A percentile compares a stretch with the other conserved stretches of the same genome.
These are phyloP conservation scores for Epistrophella euchroma DNA, from an alignment of 2,888 invertebrate genomes.

Conservation along the genomic window DNA sequence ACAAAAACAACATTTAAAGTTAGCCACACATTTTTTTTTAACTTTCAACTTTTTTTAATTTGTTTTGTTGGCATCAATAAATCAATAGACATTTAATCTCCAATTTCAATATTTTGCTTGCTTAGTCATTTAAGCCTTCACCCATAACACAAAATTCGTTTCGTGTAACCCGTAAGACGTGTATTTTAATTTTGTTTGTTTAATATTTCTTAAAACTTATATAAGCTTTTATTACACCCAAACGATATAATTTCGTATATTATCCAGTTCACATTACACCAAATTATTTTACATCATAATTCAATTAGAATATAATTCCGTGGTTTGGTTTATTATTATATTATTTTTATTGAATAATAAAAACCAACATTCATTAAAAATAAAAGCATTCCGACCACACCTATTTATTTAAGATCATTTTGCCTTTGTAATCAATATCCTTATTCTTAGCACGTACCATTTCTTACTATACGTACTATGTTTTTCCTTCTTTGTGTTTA, in stretches of 20 bases:
- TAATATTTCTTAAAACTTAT: not conserved
- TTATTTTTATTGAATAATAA: not conserved
- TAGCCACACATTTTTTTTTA: no score
- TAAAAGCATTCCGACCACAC: slow-evolving; percentile 33
- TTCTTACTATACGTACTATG: not conserved
- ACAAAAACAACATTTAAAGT: no score
- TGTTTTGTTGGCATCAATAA: no score
- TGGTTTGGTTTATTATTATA: not conserved
- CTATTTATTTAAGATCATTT: slow-evolving; percentile 27
- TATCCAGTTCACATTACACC: not conserved
- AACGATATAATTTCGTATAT: not conserved
- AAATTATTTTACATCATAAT: slow-evolving; percentile 23
- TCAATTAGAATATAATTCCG: slow-evolving; percentile 20
- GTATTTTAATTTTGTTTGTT: not conserved
- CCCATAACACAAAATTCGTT: no score
- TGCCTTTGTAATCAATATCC: slow-evolving; percentile 16
- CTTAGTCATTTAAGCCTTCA: no score
- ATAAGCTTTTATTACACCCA: not conserved
- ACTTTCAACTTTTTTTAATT: no score
- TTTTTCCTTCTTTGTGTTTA: slow-evolving; percentile 1
- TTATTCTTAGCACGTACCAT: slow-evolving; percentile 38
- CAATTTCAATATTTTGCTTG: no score
- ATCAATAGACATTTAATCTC: no score
- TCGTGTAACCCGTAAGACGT: no score
- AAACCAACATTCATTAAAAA: slow-evolving; percentile 30